These are phyloP conservation scores for Notodonta dromedarius DNA, from an alignment of 2,888 invertebrate genomes.

Conservation along the genomic window DNA sequence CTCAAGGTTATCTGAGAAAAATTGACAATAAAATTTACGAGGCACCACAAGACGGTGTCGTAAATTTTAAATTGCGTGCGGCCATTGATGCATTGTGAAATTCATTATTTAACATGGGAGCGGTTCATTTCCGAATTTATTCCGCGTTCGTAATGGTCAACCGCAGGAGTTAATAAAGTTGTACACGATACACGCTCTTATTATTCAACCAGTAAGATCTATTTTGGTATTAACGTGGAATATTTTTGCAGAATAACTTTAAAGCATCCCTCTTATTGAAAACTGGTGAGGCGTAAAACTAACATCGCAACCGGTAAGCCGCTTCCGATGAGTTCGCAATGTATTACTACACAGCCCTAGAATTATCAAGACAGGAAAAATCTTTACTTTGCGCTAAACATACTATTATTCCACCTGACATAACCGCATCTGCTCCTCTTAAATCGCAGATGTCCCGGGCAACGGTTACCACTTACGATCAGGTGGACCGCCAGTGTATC, in stretches of 20 bases:
- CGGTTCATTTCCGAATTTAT: conserved; percentile 47
- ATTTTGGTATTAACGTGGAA: background rate
- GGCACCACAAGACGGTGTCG: conserved; percentile 29
- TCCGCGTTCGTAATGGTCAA: conserved; percentile 39
- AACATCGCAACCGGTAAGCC: background rate
- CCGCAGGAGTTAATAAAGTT: conserved; percentile 17
- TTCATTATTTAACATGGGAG: conserved; percentile 39
- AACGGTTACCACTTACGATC: no score
- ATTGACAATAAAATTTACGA: conserved; percentile 42
- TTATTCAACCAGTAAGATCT: background rate
- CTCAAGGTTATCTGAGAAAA: conserved; percentile 30
- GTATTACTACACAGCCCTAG: background rate
- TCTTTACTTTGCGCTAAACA: background rate
- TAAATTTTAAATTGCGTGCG: conserved; percentile 43
- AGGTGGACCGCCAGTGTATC: no score
- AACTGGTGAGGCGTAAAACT: no score
- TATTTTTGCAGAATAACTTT: no score
- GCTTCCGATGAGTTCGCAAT: background rate
- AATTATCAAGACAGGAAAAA: conserved; percentile 26
- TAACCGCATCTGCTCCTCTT: no score
- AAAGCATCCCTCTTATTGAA: background rate
- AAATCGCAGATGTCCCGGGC: no score
- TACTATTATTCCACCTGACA: no score
- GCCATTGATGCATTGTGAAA: conserved; percentile 40
- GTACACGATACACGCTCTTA: conserved; percentile 12